Base-by-base conservation (phyloP, 2,797 vertebrate species). In the Centropyge bicolor region DNA sequence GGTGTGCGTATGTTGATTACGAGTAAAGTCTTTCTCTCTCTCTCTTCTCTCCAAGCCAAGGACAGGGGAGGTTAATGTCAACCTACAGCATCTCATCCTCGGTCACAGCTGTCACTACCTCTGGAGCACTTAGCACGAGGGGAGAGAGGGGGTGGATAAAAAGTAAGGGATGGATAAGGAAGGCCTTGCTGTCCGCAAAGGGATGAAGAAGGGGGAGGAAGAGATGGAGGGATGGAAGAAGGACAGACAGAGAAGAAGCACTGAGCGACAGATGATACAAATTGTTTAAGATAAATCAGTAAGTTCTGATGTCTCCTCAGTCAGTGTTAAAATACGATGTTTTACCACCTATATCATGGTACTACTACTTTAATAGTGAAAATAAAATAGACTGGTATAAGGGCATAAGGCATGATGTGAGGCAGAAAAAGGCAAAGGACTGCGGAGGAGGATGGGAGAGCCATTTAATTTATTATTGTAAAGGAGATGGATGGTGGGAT, bases 11-110 rank as follows among this genome's bases (percentile, higher is more conserved):
- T 54, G 40, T 55, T 64, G 55, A 20, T 16, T 51, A 60, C 45
- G 60, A 31, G 63, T 66, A 0, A 70, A 43, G 22, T 76, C 31
- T 22, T 9, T 63, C 67, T 9, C 13, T 3, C 31, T 52, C 57
- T 69, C 35, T 17, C 40, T 11, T 54, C 12, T 11, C 43, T 80
- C 4, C 3, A 5, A 65, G 62, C 45, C 45, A 87, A 86, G 85
- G 88, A 80, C 67, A 2, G 64, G 6, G 9, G 41, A 83, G 61
- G 76, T 87, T 49, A 87, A 36, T 45, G 83, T 84, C 74, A 80
- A 80, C 81, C 62, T 38, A 7, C 49, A 48, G 70, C 77, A 68
- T 48, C 51, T 57, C 73, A 43, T 69, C 60, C 63, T 77, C 67
- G 35, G 36, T 70, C 81, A 80, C 67, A 82, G 85, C 85, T 86